These are phyloP conservation scores for Tyrophagus putrescentiae DNA, from an alignment of 1,140 invertebrate species.

Conservation along the genomic window DNA sequence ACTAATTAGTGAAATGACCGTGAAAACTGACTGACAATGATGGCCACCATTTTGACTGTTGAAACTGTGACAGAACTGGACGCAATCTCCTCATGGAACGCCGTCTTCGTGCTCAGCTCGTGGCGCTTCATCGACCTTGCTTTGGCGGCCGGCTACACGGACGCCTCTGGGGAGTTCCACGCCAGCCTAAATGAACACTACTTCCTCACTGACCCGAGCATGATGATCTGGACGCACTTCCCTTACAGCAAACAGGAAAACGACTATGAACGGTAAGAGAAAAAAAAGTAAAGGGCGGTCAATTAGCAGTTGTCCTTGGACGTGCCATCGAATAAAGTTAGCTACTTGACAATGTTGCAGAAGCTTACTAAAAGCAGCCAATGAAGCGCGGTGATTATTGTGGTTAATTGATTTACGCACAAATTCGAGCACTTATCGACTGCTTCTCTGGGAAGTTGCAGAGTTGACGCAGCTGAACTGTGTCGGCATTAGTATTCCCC, in stretches of 20 bases:
- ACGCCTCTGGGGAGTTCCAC: conserved; percentile 31
- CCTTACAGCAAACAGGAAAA: conserved; percentile 35
- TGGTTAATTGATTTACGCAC: too few relatives aligned
- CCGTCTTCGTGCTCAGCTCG: conserved; percentile 34
- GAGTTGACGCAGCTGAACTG: too few relatives aligned
- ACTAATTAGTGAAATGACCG: not conserved
- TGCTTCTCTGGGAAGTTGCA: too few relatives aligned
- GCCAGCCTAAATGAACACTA: conserved; percentile 32
- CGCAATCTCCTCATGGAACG: conserved; percentile 34
- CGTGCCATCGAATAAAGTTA: too few relatives aligned
- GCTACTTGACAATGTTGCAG: too few relatives aligned
- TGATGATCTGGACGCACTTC: conserved; percentile 41
- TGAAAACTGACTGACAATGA: too few relatives aligned
- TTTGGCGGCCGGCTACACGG: conserved; percentile 37
- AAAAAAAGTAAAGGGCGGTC: too few relatives aligned
- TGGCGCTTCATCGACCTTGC: conserved; percentile 39
- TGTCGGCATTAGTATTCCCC: too few relatives aligned
- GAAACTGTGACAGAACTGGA: conserved; percentile 26
- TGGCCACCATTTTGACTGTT: too few relatives aligned
- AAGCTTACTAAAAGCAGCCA: too few relatives aligned
- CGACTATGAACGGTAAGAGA: conserved; percentile 31
- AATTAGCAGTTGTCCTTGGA: not conserved
- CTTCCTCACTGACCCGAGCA: conserved; percentile 42
- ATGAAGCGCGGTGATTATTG: too few relatives aligned
- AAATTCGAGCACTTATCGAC: too few relatives aligned